Base-by-base conservation (phyloP, 2,113 vertebrate species). In the Toxostoma redivivum region DNA sequence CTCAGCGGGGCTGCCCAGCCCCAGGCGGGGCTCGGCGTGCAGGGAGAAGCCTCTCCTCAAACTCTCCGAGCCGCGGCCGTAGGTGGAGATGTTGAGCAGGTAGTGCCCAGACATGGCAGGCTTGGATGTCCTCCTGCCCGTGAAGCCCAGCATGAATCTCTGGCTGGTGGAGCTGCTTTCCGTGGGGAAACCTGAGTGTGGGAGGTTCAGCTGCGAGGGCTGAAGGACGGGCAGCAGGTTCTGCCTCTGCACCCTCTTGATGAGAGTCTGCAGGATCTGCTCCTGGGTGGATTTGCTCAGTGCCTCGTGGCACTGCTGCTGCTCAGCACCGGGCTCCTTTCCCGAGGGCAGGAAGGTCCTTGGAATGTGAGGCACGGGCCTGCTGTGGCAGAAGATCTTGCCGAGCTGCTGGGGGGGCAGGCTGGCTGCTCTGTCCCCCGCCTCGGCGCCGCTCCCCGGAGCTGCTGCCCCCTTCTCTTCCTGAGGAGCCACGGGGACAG, bases 61-160 rank as follows among this genome's bases (percentile, higher is more conserved):
- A 66, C 98, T 98, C 94, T 99, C 99, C 0, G 99, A 97, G n/a
- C 98, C 99, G 16, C 99, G 98, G 22, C 99, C 99, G 1, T 99
- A 99, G 3, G 99, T 99, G 88, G 99, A 99, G 88, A 99, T 98
- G 77, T 99, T 99, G 65, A 99, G 99, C 95, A 99, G 98, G 60
- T 99, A 99, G 76, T 99, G 99, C 28, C 99, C 99, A 0, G 98
- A 98, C 99, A 99, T 99, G 13, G 99, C 99, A 18, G 99, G 99
- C 94, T 98, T 98, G 48, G 98, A 98, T 18, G 97, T 98, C 97
- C 98, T 98, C 33, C 99, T 98, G 76, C 99, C 98, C 66, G 98
- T 95, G 96, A 99, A 98, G 13, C 99, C 99, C 56, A 99, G 96
- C 64, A 98, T 92, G 57, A 98, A 98, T 47, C 98, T 98, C 89